Percentiles rank a stretch among this genome's conserved stretches.
Conservation (phyloP, 2,888 invertebrate species). For the Baronia brevicornis region DNA sequence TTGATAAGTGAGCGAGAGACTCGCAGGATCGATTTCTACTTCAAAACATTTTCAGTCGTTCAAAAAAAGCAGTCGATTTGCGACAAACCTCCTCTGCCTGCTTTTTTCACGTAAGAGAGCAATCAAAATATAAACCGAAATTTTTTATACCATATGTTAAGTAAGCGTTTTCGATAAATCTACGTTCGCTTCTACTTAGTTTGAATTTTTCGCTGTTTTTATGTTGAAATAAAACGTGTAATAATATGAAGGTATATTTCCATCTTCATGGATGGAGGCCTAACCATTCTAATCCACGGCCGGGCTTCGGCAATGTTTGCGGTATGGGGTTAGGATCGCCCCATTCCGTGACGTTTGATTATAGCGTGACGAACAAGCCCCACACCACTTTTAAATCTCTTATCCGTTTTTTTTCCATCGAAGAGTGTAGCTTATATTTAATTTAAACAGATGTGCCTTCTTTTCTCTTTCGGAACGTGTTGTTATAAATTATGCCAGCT, state of each 20-base stretch:
- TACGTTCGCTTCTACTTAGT: too few species aligned
- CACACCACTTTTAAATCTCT: slow-evolving; percentile 35
- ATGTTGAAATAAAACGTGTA: too few species aligned
- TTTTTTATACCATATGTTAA: too few species aligned
- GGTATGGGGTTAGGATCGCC: slow-evolving; percentile 19
- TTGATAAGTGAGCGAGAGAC: too few species aligned
- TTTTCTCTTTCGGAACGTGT: slow-evolving; percentile 3
- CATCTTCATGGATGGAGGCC: slow-evolving; percentile 21
- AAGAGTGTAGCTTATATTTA: slow-evolving; percentile 18
- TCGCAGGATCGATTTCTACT: too few species aligned
- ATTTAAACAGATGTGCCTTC: slow-evolving; percentile 17
- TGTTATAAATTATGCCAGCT: slow-evolving; percentile 8
- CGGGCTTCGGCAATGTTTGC: slow-evolving; percentile 22
- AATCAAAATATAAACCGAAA: too few species aligned
- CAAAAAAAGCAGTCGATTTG: too few species aligned
- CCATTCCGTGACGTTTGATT: slow-evolving; percentile 33
- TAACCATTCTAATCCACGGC: slow-evolving; percentile 35
- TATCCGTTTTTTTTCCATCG: slow-evolving; percentile 23
- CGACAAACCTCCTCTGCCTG: too few species aligned
- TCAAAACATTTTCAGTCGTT: too few species aligned
- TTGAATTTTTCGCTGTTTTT: too few species aligned
- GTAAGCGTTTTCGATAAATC: too few species aligned
- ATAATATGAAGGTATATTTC: slow-evolving; percentile 7
- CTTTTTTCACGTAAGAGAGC: too few species aligned
- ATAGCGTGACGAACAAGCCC: slow-evolving; percentile 52